Base-by-base conservation (phyloP, 2,888 invertebrate species). In the Nomada fabriciana region DNA sequence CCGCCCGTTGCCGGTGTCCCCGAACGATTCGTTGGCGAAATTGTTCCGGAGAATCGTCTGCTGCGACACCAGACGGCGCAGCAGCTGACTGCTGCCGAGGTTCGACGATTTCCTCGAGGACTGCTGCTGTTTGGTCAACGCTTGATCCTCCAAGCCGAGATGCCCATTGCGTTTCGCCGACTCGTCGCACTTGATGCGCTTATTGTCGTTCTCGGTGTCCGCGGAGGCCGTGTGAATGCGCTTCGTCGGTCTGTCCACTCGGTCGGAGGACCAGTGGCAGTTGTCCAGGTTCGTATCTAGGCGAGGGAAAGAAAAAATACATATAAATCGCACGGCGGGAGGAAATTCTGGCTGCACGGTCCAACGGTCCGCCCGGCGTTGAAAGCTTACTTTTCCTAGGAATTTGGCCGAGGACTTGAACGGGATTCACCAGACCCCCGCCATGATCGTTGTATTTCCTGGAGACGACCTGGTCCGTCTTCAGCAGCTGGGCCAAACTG, bases 1-100 rank as follows among this genome's bases (percentile, higher is more conserved):
- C 9, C 61, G 43, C 1, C 25, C 23, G 52, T 55, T 57, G 7
- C 29, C 2, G 0, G 52, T 13, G 1, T 11, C 42, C 0, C 59
- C 68, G 50, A 65, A 59, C 63, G 70, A 60, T 1, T 76, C 79
- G 47, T 42, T 47, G 10, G 70, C 13, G 53, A 74, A 77, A 43
- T 53, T 71, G 42, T 23, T 71, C 15, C 78, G 47, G 5, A 50
- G 63, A 5, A 63, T 59, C 55, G 74, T 76, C 72, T 91, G 88
- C 42, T 91, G 88, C 0, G 95, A 95, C 89, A 96, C 96, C 63
- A 96, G 91, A 88, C 96, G 96, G 82, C 96, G 96, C 36, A 96
- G 89, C 61, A 96, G 92, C 89, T 96, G 95, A 64, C 92, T 88
- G 29, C 79, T 71, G 10, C 13, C 75, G 52, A 67, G 68, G 65